Evolutionary conservation across 2,797 vertebrate species (phyloP).

Genomic region (Notolabrus celidotus): DNA sequence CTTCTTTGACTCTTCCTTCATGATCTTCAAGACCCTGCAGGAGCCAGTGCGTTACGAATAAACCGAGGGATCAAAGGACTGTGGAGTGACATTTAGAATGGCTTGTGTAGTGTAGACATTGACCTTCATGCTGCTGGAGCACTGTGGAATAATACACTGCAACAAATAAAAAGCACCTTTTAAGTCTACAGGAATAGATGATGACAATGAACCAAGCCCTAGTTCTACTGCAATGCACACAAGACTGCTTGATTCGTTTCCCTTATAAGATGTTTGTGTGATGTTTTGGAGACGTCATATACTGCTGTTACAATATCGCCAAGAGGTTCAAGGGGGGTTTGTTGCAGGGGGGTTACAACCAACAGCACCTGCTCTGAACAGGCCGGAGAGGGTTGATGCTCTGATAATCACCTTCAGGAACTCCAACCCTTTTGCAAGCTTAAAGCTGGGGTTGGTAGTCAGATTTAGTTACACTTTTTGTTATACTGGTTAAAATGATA

Average conservation of each 20-base stretch:
- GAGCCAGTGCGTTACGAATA: background rate
- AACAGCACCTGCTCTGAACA: too few relatives aligned
- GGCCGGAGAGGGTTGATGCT: too few relatives aligned
- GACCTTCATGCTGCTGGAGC: background rate
- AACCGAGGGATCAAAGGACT: background rate
- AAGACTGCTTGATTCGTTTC: background rate
- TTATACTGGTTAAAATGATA: too few relatives aligned
- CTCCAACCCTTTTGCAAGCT: too few relatives aligned
- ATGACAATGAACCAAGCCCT: background rate
- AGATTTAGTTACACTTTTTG: too few relatives aligned
- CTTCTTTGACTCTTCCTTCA: background rate
- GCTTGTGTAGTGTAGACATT: background rate
- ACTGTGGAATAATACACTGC: background rate
- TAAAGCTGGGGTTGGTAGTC: too few relatives aligned
- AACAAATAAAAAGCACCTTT: background rate
- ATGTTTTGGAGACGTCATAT: background rate
- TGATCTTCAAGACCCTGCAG: background rate
- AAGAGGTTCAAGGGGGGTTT: too few relatives aligned
- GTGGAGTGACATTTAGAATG: background rate
- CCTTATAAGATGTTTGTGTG: background rate
- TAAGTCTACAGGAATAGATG: background rate
- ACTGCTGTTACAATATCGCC: too few relatives aligned
- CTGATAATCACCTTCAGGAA: too few relatives aligned
- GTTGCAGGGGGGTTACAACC: too few relatives aligned
- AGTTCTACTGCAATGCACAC: background rate